Evolutionary conservation across 2,888 invertebrate species (phyloP).

Genomic region (Belgica antarctica): DNA sequence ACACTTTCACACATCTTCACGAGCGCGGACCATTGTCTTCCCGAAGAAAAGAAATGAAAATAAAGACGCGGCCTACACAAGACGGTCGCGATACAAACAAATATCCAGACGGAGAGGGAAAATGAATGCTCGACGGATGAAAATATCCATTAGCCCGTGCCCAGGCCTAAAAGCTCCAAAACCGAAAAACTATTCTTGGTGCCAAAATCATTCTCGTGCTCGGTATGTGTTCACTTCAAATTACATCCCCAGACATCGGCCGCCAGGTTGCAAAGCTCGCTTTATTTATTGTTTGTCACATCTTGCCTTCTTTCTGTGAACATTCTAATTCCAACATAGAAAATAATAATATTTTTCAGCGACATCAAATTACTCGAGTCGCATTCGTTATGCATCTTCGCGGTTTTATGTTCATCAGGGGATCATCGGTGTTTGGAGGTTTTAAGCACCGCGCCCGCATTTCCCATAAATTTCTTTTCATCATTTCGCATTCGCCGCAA

Average conservation of each 20-base stretch:
- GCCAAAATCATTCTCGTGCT: too few species aligned
- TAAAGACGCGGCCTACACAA: conserved; percentile 10
- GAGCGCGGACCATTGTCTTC: conserved; percentile 32
- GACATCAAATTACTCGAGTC: conserved; percentile 16
- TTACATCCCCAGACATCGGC: conserved; percentile 11
- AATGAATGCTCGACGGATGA: conserved; percentile 36
- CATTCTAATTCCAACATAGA: background rate
- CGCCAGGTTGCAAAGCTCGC: conserved; percentile 12
- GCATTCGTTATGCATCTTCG: conserved; percentile 31
- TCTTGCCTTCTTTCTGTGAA: conserved; percentile 10
- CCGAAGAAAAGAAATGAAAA: background rate
- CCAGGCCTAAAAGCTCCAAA: conserved; percentile 39
- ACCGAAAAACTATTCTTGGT: conserved; percentile 32
- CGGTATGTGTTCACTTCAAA: background rate
- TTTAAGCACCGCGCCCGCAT: background rate
- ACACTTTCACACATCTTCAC: conserved; percentile 22
- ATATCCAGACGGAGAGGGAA: conserved; percentile 27
- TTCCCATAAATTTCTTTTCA: background rate
- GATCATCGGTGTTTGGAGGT: background rate
- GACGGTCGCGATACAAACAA: conserved; percentile 30
- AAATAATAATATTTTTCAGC: conserved; percentile 20
- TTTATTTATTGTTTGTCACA: conserved; percentile 33
- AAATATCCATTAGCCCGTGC: conserved; percentile 39
- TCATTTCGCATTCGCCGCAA: background rate
- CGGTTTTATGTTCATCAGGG: conserved; percentile 33